Evolutionary conservation across 2,888 invertebrate genomes (phyloP).

Genomic region (Nycteola revayana): DNA sequence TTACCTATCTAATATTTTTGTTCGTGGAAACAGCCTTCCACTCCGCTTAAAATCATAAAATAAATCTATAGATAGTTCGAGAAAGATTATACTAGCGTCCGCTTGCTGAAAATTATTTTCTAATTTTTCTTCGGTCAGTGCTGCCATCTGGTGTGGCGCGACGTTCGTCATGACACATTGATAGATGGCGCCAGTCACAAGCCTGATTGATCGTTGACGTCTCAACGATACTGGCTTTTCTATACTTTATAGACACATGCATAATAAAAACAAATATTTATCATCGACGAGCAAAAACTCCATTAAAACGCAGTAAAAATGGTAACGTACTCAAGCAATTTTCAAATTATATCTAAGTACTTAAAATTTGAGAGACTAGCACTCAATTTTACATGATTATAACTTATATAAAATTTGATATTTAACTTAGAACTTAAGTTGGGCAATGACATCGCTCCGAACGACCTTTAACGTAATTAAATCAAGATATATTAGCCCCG

Average conservation of each 20-base stretch:
- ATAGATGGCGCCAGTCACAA: slow-evolving; percentile 73
- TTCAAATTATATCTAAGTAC: too few species aligned
- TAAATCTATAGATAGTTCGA: slow-evolving; percentile 17
- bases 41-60: slow-evolving; percentile 14
- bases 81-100: slow-evolving; percentile 27
- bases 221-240: slow-evolving; percentile 47
- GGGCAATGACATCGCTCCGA: neutral
- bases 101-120: slow-evolving; percentile 67
- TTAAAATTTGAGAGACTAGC: too few species aligned
- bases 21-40: too few species aligned
- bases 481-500: neutral
- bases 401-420: too few species aligned
- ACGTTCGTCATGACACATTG: slow-evolving; percentile 65
- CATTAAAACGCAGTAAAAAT: too few species aligned
- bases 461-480: neutral
- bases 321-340: too few species aligned
- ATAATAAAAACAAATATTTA: too few species aligned
- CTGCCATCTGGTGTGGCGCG: slow-evolving; percentile 70
- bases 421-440: too few species aligned
- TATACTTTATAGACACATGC: slow-evolving; percentile 9
- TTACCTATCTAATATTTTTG: too few species aligned
- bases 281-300: too few species aligned
- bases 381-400: too few species aligned
- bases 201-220: slow-evolving; percentile 75
- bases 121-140: slow-evolving; percentile 64